phyloP scores from a whole-genome alignment of 2,113 vertebrate species.

The Boulengeromyrus knoepffleri region DNA sequence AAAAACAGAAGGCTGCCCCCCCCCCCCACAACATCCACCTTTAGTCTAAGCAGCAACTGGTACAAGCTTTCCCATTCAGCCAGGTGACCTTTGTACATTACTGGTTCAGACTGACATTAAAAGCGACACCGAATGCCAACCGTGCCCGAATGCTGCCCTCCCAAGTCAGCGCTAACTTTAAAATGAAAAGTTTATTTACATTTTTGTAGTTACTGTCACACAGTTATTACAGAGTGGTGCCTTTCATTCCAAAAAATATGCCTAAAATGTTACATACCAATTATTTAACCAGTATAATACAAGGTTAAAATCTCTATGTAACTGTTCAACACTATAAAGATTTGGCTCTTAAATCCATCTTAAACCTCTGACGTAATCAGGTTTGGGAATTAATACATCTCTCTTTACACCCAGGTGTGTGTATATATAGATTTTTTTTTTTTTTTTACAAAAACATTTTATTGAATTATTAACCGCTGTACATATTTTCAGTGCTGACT shows the following conservation, averaged over 20 bases:
- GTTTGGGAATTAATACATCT: neutral
- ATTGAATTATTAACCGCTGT: constrained; percentile 67
- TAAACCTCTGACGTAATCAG: neutral
- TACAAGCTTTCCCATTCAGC: neutral
- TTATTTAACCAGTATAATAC: constrained; percentile 2
- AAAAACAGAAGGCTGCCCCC: neutral
- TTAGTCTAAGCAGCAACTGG: neutral
- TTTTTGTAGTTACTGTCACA: constrained; percentile 7
- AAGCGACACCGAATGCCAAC: neutral
- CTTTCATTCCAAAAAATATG: neutral
- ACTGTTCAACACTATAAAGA: neutral
- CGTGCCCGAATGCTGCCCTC: neutral
- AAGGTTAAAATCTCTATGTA: neutral
- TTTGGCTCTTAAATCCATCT: constrained; percentile 3
- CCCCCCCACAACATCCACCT: neutral
- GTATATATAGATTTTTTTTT: neutral
- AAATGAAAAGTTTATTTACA: constrained; percentile 10
- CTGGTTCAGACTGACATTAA: neutral
- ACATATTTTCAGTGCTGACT: constrained; percentile 64
- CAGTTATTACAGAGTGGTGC: neutral
- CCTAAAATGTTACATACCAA: constrained; percentile 5
- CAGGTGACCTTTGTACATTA: neutral
- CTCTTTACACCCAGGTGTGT: neutral
- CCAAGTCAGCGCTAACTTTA: neutral
- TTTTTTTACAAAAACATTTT: constrained; percentile 60